A percentile compares a stretch with the other conserved stretches of the same genome.
Evolutionary conservation across 2,797 vertebrate genomes (phyloP).

Genomic region (Champsocephalus gunnari): DNA sequence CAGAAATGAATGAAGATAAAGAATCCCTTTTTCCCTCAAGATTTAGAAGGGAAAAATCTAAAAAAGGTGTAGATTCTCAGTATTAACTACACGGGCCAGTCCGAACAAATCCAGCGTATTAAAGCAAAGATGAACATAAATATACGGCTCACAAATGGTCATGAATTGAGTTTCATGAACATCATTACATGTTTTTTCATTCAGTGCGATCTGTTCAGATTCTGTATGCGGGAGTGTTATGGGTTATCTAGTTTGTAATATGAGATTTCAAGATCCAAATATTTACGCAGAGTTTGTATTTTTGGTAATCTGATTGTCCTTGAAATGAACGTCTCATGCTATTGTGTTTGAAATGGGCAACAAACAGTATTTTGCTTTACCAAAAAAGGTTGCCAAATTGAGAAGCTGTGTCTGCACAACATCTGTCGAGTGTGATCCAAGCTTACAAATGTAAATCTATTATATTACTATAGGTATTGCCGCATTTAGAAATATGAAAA

Average conservation of each 20-base stretch:
- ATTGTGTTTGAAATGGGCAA: constrained; percentile 8
- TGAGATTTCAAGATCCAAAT: constrained; percentile 16
- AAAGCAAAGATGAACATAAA: constrained; percentile 35
- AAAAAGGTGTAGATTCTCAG: constrained; percentile 24
- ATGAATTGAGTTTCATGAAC: constrained; percentile 38
- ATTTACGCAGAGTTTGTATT: constrained; percentile 17
- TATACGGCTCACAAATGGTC: constrained; percentile 21
- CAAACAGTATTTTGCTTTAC: constrained; percentile 37
- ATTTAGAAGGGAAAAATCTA: constrained; percentile 1
- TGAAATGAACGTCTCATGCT: constrained; percentile 15
- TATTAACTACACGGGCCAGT: constrained; percentile 35
- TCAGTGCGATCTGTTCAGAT: constrained; percentile 47
- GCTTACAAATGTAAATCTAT: neutral
- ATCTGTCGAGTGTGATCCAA: constrained; percentile 6
- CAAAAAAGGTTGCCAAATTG: constrained; percentile 36
- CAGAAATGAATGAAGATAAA: constrained; percentile 17
- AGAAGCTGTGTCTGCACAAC: constrained; percentile 15
- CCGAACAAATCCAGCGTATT: constrained; percentile 22
- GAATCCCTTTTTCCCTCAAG: constrained; percentile 6
- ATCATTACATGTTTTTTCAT: constrained; percentile 11
- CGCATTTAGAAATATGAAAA: neutral
- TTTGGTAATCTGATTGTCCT: constrained; percentile 17
- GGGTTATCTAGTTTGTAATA: constrained; percentile 25
- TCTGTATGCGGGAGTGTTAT: constrained; percentile 41
- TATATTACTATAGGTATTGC: neutral